These are phyloP conservation scores for Siniperca undulata DNA, from an alignment of 2,797 vertebrate species.

Conservation along the genomic window DNA sequence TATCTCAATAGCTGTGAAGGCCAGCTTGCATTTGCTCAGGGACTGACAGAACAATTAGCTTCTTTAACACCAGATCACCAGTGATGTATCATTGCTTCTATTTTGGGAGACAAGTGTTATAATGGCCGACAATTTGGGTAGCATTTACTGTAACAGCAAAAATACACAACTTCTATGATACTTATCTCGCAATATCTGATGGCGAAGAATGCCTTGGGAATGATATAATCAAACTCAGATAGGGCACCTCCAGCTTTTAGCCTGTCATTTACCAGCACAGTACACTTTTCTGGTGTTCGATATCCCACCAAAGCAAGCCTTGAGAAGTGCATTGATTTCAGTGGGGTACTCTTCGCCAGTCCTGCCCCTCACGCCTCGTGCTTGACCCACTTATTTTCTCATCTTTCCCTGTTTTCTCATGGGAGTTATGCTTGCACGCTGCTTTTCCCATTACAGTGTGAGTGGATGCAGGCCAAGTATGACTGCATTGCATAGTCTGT, in stretches of 20 bases:
- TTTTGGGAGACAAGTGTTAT: slow-evolving; percentile 48
- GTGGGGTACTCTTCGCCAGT: slow-evolving; percentile 78
- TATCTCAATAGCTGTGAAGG: slow-evolving; percentile 48
- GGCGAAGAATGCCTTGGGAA: slow-evolving; percentile 67
- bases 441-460: slow-evolving; percentile 83
- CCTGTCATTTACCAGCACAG: slow-evolving; percentile 73
- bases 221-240: slow-evolving; percentile 75
- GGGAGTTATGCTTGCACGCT: slow-evolving; percentile 84
- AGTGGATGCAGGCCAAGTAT: slow-evolving; percentile 84
- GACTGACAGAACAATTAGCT: slow-evolving; percentile 68
- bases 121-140: slow-evolving; percentile 51
- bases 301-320: slow-evolving; percentile 81
- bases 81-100: slow-evolving; percentile 37
- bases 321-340: slow-evolving; percentile 86
- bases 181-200: slow-evolving; percentile 64
- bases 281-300: slow-evolving; percentile 79
- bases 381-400: slow-evolving; percentile 91
- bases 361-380: slow-evolving; percentile 81
- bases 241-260: slow-evolving; percentile 76
- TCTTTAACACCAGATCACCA: slow-evolving; percentile 47
- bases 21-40: slow-evolving; percentile 23
- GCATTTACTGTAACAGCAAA: slow-evolving; percentile 71
- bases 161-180: slow-evolving; percentile 67
- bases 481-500: slow-evolving; percentile 73
- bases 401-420: slow-evolving; percentile 87